Evolutionary conservation across 2,797 vertebrate species (phyloP), one percentile per base, ranked within the genome.

Genomic region (Myotis myotis): DNA sequence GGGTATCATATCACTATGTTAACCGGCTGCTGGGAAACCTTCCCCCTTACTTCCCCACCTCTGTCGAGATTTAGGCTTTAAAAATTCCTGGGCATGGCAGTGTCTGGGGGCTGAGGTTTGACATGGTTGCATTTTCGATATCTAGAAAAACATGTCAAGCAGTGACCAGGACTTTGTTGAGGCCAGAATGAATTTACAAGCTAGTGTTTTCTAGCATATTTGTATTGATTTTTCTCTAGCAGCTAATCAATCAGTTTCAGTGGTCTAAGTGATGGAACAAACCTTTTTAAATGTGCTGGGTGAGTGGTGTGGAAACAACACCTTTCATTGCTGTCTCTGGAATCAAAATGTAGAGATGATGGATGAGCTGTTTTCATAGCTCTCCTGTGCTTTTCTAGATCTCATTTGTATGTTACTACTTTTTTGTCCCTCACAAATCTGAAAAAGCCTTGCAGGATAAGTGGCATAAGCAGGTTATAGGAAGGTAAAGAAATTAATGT

Each of bases 221-320:
- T 86, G 71, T 96, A 97, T 96, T 84, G 97, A 97, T 97, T 96
- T 97, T 95, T 94, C 90, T 95, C 93, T 75, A 96, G 96, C 96
- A 97, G 95, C 94, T 95, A 96, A 97, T 97, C 96, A 95, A 83
- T 97, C 95, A 93, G 95, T 66, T 95, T 96, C 94, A 95, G 94
- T 83, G 93, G 82, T 95, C 1, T 89, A 96, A 94, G 91, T 90
- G 84, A 92, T 89, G 75, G 93, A 94, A 60, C 92, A 94, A 94
- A 89, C 90, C 96, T 96, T 93, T 95, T 84, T 91, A 91, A 91
- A 92, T 91, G 94, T 85, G 90, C 92, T n/a, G 86, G 76, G 88
- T 75, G 93, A 96, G 62, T 94, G 93, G 90, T 93, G 95, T 96
- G 92, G 96, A 97, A 96, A 95, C 74, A 78, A 11, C 75, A 91